These are phyloP conservation scores for Vicugna pacos DNA, from an alignment of 2,113 vertebrate species.

Conservation along the genomic window DNA sequence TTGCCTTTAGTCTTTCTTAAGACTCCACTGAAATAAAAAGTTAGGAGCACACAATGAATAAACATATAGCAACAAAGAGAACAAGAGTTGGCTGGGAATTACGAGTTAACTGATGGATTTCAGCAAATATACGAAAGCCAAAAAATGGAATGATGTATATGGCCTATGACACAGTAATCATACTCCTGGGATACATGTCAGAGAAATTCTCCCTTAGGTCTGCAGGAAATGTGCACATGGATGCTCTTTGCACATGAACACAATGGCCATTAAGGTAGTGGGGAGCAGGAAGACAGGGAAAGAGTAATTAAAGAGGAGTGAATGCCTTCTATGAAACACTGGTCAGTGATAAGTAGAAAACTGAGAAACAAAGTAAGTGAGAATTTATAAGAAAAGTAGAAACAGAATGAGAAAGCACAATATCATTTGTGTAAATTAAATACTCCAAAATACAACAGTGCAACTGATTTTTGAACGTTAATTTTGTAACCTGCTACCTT, in stretches of 20 bases:
- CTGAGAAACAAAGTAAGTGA: background rate
- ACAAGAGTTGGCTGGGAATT: background rate
- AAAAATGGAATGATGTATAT: background rate
- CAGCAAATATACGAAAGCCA: background rate
- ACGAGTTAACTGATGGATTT: background rate
- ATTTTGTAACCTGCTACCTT: no score
- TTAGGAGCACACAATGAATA: background rate
- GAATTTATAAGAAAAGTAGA: background rate
- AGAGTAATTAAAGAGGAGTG: background rate
- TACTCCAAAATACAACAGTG: background rate
- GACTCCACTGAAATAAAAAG: background rate
- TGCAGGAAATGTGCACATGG: background rate
- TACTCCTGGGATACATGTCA: background rate
- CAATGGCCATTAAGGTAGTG: background rate
- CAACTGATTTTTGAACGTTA: no score
- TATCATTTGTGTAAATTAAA: background rate
- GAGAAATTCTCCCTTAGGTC: background rate
- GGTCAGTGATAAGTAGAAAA: background rate
- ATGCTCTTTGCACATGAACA: background rate
- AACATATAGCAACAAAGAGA: background rate
- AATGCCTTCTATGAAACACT: background rate
- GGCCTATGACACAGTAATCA: background rate
- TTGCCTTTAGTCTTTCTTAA: slow-evolving; percentile 24
- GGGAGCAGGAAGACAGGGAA: background rate
- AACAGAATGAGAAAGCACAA: background rate